Evolutionary conservation across 2,113 vertebrate species (phyloP).

Genomic region (Lonchura striata): DNA sequence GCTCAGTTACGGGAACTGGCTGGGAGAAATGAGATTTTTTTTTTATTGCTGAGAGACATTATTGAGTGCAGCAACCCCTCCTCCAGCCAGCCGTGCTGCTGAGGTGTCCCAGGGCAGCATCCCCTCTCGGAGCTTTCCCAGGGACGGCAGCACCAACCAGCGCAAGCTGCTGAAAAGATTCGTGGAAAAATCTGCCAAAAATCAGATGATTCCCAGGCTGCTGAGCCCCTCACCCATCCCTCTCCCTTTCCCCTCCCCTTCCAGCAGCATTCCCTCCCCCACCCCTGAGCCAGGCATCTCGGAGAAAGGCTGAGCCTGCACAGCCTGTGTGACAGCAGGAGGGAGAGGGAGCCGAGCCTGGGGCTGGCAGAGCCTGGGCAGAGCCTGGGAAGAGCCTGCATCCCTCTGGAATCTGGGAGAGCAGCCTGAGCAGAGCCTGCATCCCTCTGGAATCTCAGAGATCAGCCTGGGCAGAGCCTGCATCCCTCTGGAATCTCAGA

Average conservation of each 20-base stretch:
- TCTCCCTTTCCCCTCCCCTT: conserved; percentile 14
- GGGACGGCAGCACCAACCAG: background rate
- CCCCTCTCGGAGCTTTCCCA: background rate
- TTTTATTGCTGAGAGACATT: background rate
- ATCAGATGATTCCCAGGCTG: conserved; percentile 17
- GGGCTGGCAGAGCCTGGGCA: background rate
- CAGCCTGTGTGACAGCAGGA: conserved; percentile 55
- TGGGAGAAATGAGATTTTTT: background rate
- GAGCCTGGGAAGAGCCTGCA: too few species aligned
- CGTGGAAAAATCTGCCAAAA: conserved; percentile 29
- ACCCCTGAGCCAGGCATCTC: conserved; percentile 10
- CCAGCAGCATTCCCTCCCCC: conserved; percentile 20
- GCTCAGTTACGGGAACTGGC: background rate
- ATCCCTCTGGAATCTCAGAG: too few species aligned
- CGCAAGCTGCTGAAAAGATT: background rate
- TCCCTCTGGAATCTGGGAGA: too few species aligned
- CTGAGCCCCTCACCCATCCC: background rate
- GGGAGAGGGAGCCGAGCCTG: background rate
- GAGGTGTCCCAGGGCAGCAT: background rate
- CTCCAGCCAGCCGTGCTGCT: background rate
- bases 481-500: too few species aligned
- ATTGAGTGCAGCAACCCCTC: background rate
- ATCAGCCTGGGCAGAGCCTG: too few species aligned
- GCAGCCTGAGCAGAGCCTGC: too few species aligned
- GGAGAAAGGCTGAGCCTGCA: conserved; percentile 46